Evolutionary conservation across 2,797 vertebrate genomes (phyloP).

Genomic region (Oryzias dopingdopingensis): DNA sequence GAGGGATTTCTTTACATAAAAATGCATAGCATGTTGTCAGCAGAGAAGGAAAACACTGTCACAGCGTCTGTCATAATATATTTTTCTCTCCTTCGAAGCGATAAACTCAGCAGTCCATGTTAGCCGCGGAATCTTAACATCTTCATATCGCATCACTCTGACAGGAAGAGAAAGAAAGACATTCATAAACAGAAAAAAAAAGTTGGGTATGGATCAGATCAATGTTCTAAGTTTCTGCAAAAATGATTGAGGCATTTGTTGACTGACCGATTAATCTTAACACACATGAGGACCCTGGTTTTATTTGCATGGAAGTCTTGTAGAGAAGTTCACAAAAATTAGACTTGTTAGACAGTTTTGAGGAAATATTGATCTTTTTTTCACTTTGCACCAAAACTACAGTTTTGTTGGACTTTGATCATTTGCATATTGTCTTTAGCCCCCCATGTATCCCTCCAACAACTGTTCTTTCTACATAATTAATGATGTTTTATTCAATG

Average conservation of each 20-base stretch:
- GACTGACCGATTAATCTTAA: conserved; percentile 16
- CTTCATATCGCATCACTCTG: conserved; percentile 38
- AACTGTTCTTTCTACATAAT: conserved; percentile 48
- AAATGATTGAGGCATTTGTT: conserved; percentile 16
- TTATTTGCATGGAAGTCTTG: conserved; percentile 5
- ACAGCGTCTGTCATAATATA: conserved; percentile 42
- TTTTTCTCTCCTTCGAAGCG: conserved; percentile 21
- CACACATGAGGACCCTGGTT: conserved; percentile 2
- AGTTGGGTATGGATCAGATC: conserved; percentile 2
- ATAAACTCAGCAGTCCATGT: conserved; percentile 49
- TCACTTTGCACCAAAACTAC: conserved; percentile 32
- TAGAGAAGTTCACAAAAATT: background rate
- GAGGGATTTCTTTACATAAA: conserved; percentile 37
- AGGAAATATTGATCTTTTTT: conserved; percentile 19
- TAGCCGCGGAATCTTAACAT: conserved; percentile 49
- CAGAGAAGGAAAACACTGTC: conserved; percentile 34
- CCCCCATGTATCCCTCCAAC: conserved; percentile 63
- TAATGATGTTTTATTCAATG: conserved; percentile 65
- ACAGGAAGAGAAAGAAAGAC: conserved; percentile 23
- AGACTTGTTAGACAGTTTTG: conserved; percentile 9
- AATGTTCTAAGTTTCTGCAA: conserved; percentile 2
- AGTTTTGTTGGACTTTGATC: conserved; percentile 57
- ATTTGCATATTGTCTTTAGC: conserved; percentile 39
- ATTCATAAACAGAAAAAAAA: conserved; percentile 13
- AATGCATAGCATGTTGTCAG: conserved; percentile 39